Conservation (phyloP, 2,797 vertebrate genomes). For the Meriones psammophilus region DNA sequence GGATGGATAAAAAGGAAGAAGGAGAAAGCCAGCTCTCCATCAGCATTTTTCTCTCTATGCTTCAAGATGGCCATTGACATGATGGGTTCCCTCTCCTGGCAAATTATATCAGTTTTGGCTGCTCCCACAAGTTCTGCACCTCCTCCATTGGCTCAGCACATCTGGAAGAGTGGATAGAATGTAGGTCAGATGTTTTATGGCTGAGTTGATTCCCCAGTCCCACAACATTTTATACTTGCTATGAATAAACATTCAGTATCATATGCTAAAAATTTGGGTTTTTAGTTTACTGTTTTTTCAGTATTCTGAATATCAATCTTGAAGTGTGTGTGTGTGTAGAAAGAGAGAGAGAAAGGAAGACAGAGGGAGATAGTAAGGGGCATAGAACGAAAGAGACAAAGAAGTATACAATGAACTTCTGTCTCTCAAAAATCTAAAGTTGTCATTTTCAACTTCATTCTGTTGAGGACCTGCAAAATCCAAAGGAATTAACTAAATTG, state of each 20-base stretch:
- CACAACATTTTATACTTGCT: not conserved
- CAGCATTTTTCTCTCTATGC: too few species aligned
- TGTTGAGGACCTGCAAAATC: not conserved
- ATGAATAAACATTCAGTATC: not conserved
- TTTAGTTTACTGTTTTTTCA: not conserved
- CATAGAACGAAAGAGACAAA: not conserved
- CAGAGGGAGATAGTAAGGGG: rapidly evolving
- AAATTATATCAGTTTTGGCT: too few species aligned
- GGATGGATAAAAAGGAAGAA: too few species aligned
- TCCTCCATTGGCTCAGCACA: too few species aligned
- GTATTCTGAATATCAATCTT: not conserved
- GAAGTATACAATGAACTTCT: not conserved
- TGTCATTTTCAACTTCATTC: not conserved
- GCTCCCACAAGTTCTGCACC: too few species aligned
- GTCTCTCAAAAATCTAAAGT: not conserved
- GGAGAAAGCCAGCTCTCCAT: too few species aligned
- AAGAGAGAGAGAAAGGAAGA: not conserved
- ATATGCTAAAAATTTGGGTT: not conserved
- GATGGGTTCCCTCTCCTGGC: too few species aligned
- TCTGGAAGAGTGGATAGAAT: too few species aligned
- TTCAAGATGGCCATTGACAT: too few species aligned
- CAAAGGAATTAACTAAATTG: not conserved
- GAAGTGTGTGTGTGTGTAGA: too few species aligned
- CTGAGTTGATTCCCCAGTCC: not conserved
- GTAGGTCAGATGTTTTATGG: too few species aligned